Evolutionary conservation across 2,888 invertebrate genomes (phyloP).

Genomic region (Eumacrocentrus americanus): DNA sequence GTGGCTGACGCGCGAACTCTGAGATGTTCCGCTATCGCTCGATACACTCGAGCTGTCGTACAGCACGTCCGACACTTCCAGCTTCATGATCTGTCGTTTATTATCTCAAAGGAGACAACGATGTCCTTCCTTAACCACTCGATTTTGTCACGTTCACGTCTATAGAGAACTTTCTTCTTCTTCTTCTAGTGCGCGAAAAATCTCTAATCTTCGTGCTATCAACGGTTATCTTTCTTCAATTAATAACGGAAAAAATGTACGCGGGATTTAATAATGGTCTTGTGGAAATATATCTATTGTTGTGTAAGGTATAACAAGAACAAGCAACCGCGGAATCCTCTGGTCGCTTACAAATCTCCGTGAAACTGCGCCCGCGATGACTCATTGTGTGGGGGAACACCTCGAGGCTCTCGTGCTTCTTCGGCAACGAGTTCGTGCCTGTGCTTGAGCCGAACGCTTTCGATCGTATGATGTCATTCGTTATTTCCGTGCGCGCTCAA

Average conservation of each 20-base stretch:
- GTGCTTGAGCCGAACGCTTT: constrained; percentile 6
- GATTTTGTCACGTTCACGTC: background rate
- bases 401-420: constrained; percentile 39
- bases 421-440: constrained; percentile 4
- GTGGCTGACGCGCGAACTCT: constrained; percentile 65
- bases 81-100: constrained; percentile 63
- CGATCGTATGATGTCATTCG: constrained; percentile 42
- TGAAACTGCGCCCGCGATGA: constrained; percentile 55
- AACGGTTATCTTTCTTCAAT: background rate
- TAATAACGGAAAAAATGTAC: background rate
- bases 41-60: constrained; percentile 69
- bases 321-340: constrained; percentile 12
- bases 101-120: no score
- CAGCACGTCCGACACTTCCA: constrained; percentile 68
- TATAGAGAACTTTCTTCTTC: background rate
- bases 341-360: constrained; percentile 20
- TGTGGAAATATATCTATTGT: no score
- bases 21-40: constrained; percentile 67
- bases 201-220: background rate
- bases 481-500: constrained; percentile 11
- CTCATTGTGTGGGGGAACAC: constrained; percentile 59
- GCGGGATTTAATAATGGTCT: no score
- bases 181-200: background rate
- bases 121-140: no score
- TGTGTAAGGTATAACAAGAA: no score